A percentile compares a stretch with the other conserved stretches of the same genome.
Conservation (phyloP, 1,140 invertebrate genomes). For the Drosophila pallidifrons region DNA sequence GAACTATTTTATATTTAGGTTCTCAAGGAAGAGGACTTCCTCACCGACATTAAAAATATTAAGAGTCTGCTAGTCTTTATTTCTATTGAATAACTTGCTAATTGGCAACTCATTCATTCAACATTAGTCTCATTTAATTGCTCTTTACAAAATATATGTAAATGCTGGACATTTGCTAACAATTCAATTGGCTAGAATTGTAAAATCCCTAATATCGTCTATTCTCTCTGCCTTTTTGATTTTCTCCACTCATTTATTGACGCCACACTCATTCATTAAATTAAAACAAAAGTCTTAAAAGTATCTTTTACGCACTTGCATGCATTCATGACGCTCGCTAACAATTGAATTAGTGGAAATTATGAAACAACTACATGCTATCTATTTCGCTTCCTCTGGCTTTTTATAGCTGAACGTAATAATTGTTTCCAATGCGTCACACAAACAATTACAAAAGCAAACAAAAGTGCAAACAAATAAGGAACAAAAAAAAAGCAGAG, state of each 20-base stretch:
- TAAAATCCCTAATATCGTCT: constrained; percentile 16
- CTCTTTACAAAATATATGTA: not conserved
- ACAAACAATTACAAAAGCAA: constrained; percentile 3
- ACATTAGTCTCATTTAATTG: not conserved
- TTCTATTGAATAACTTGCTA: not conserved
- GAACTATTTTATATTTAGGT: no score
- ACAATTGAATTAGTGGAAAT: constrained; percentile 65
- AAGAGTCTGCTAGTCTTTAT: not conserved
- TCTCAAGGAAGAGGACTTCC: no score
- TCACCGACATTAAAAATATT: not conserved
- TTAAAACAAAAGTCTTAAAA: constrained; percentile 7
- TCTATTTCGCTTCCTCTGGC: not conserved
- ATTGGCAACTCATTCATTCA: not conserved
- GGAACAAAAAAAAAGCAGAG: constrained; percentile 8
- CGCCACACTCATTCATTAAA: constrained; percentile 1
- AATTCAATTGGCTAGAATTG: constrained; percentile 65
- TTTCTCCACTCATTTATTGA: not conserved
- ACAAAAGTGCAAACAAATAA: constrained; percentile 32
- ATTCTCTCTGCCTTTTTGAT: not conserved
- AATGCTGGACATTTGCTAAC: constrained; percentile 10
- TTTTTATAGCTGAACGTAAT: constrained; percentile 47
- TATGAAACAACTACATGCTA: constrained; percentile 34
- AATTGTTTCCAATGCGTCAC: constrained; percentile 56
- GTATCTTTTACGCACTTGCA: constrained; percentile 2
- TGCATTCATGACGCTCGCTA: not conserved